Percentiles rank a stretch among this genome's conserved stretches.
Evolutionary conservation across 2,113 vertebrate genomes (phyloP).

Genomic region (Rhinopithecus roxellana): DNA sequence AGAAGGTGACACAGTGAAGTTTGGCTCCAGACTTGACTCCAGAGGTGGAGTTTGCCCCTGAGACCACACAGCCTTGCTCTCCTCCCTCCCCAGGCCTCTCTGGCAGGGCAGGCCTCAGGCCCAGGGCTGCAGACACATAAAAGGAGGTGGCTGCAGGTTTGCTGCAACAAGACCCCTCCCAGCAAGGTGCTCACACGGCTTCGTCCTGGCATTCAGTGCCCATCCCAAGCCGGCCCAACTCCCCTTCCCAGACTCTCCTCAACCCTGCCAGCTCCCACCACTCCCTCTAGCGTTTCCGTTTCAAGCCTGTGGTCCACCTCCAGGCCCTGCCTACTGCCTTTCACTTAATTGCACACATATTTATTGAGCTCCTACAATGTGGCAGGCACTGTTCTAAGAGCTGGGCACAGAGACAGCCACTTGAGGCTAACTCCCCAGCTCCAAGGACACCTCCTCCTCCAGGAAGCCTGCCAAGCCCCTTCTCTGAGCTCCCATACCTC

Average conservation of each 20-base stretch:
- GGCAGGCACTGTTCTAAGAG: neutral
- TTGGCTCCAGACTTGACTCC: neutral
- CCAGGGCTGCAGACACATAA: neutral
- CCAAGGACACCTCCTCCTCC: neutral
- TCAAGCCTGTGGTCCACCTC: neutral
- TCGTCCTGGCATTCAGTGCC: neutral
- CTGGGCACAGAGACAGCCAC: neutral
- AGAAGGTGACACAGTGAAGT: neutral
- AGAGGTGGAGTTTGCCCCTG: neutral
- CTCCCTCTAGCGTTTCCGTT: neutral
- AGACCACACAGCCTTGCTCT: neutral
- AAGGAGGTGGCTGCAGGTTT: neutral
- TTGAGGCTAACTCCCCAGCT: neutral
- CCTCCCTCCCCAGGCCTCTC: neutral
- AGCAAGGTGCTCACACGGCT: neutral
- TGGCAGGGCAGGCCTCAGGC: neutral
- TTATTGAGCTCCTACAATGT: neutral
- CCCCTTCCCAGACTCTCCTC: neutral
- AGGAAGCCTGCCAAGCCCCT: neutral
- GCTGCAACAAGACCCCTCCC: neutral
- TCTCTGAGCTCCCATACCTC: neutral
- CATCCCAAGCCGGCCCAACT: neutral
- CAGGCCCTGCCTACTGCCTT: neutral
- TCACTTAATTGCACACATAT: neutral
- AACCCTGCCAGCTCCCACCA: neutral